These are phyloP conservation scores for Nasonia longicornis DNA, from an alignment of 1,140 invertebrate genomes.

Conservation along the genomic window DNA sequence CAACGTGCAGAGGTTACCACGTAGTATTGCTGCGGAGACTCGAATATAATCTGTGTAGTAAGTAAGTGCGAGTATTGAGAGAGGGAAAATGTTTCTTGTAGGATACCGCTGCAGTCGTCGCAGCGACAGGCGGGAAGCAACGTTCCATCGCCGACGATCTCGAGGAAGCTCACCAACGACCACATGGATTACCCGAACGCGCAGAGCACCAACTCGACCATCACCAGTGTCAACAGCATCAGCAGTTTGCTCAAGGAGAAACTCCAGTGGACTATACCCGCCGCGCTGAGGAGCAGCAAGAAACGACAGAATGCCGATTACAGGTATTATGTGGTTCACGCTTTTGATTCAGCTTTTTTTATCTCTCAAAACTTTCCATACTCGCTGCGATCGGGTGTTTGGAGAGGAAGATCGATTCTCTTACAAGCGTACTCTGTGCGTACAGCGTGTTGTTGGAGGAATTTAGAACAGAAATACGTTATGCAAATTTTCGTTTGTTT, in stretches of 20 bases:
- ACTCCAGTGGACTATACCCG: slow-evolving; percentile 75
- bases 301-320: slow-evolving; percentile 67
- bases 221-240: slow-evolving; percentile 85
- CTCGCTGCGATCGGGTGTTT: too few species aligned
- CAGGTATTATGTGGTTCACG: slow-evolving; percentile 54
- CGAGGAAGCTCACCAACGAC: slow-evolving; percentile 47
- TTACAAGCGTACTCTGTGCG: too few species aligned
- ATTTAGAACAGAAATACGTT: not conserved
- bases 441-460: not conserved
- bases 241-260: slow-evolving; percentile 85
- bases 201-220: slow-evolving; percentile 76
- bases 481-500: not conserved
- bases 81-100: slow-evolving; percentile 38
- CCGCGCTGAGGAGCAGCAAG: slow-evolving; percentile 62
- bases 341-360: not conserved
- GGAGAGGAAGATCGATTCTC: too few species aligned
- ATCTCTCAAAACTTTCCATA: not conserved
- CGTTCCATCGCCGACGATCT: slow-evolving; percentile 10
- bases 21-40: too few species aligned
- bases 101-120: slow-evolving; percentile 63
- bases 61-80: too few species aligned
- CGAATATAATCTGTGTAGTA: too few species aligned
- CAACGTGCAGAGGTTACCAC: not conserved
- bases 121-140: slow-evolving; percentile 56
- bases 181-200: slow-evolving; percentile 61